Evolutionary conservation across 1,140 invertebrate genomes (phyloP).

Genomic region (Pomacea maculata): DNA sequence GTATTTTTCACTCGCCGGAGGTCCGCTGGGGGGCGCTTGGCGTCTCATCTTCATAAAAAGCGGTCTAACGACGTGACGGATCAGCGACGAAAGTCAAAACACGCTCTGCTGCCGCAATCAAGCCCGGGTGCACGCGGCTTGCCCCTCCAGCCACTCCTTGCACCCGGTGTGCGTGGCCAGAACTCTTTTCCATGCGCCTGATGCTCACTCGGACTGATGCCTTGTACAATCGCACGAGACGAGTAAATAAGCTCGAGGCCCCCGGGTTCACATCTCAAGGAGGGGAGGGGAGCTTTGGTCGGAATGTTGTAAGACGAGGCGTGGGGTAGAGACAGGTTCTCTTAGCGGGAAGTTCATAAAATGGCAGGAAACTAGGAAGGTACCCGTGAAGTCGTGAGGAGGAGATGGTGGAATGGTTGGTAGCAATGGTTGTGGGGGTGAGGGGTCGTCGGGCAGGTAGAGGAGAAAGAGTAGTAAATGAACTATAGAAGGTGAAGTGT

Average conservation of each 20-base stretch:
- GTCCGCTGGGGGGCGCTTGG: constrained; percentile 15
- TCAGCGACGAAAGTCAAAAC: constrained; percentile 16
- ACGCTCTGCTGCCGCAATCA: constrained; percentile 18
- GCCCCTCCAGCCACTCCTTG: too few relatives aligned
- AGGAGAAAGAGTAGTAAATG: not conserved
- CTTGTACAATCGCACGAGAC: not conserved
- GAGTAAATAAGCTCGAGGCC: not conserved
- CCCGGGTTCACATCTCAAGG: not conserved
- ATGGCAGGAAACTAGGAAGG: too few relatives aligned
- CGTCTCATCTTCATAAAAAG: constrained; percentile 13
- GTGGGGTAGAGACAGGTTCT: too few relatives aligned
- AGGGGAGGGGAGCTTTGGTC: not conserved
- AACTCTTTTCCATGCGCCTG: too few relatives aligned
- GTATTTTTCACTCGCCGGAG: not conserved
- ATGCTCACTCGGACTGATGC: too few relatives aligned
- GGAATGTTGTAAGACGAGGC: not conserved
- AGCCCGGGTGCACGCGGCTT: not conserved
- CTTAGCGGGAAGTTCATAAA: too few relatives aligned
- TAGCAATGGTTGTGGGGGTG: not conserved
- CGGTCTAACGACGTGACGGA: not conserved
- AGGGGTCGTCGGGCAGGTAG: not conserved
- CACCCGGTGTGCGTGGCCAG: too few relatives aligned
- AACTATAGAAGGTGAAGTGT: too few relatives aligned
- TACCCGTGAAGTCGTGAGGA: too few relatives aligned
- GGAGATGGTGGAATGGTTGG: not conserved